These are phyloP conservation scores for Tetrapedia diversipes DNA, from an alignment of 2,888 invertebrate genomes.

Conservation along the genomic window DNA sequence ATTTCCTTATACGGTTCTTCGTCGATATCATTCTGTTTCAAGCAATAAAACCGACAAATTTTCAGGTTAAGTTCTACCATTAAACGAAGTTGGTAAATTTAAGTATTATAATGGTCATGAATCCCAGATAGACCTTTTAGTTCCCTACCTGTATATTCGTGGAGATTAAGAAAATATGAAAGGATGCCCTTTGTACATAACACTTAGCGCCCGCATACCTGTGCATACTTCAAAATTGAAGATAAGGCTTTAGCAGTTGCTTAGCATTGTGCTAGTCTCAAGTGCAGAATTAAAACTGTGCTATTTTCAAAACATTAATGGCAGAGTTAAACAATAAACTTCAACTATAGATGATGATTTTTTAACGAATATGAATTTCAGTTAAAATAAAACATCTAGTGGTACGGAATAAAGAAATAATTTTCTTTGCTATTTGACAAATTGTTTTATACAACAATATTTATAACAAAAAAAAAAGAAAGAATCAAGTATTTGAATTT, in stretches of 20 bases:
- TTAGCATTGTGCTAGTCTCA: too few species aligned
- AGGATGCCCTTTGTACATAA: background rate
- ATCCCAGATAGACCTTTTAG: conserved; percentile 17
- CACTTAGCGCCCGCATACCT: conserved; percentile 10
- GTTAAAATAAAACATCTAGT: too few species aligned
- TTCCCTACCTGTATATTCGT: conserved; percentile 52
- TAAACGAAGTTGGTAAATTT: conserved; percentile 25
- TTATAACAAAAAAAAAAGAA: background rate
- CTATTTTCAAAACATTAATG: too few species aligned
- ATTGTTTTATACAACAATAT: background rate
- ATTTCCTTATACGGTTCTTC: too few species aligned
- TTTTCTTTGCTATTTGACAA: background rate
- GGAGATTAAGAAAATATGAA: conserved; percentile 37
- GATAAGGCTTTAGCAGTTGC: too few species aligned
- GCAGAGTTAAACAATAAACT: too few species aligned
- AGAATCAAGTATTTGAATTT: background rate
- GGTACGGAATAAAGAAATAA: too few species aligned
- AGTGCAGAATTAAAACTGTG: too few species aligned
- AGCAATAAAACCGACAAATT: background rate
- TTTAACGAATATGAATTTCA: too few species aligned
- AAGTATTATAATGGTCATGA: conserved; percentile 20
- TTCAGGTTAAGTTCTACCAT: too few species aligned
- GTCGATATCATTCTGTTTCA: too few species aligned
- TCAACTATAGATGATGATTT: too few species aligned
- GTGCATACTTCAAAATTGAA: background rate